Evolutionary conservation across 53 echinoderm and acorn worm genomes (phyloP), one percentile per base, ranked within the genome.

Genomic region (Hippasteria phrygiana): DNA sequence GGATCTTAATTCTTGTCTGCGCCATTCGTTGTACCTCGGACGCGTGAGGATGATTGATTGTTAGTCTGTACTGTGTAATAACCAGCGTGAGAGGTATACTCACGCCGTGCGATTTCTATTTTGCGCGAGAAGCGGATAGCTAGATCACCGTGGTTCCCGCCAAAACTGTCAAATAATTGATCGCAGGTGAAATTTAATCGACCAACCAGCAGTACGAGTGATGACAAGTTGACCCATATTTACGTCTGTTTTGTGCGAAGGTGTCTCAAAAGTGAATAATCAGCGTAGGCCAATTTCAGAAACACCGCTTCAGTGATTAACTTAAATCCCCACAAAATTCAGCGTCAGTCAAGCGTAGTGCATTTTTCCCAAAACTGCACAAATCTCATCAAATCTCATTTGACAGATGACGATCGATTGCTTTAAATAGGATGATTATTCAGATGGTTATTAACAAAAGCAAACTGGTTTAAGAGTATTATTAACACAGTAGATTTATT

Each of bases 61-160:
- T 41, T 29, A 39, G 62, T 33, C 56, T 56, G 8, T 56, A 38
- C 36, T 24, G 37, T 24, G 28, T 26, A 34, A 71, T 38, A 20
- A 20, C 14, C 35, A 71, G 6, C 8, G 31, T 13, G 32, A 9
- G 75, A 33, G 29, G 31, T 8, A 8, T 31, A n/a, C 18, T 16
- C 45, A 29, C 81, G 65, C 64, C 81, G n/a, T 81, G 81, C 81
- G 62, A 26, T 40, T 42, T 42, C 5, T 5, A 5, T 43, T 81
- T 81, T 81, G 31, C 16, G 81, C 81, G 81, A 31, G 64, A 43
- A 64, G 65, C 41, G 65, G 81, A 43, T 64, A 80, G 64, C 65
- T 56, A 43, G 63, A 81, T 81, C 62, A 81, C 43, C 43, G 64
- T 29, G 65, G 45, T 81, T 65, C 81, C 64, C 81, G 81, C 81